These are phyloP conservation scores for Eristalinus aeneus DNA, from an alignment of 2,888 invertebrate genomes.

Conservation along the genomic window DNA sequence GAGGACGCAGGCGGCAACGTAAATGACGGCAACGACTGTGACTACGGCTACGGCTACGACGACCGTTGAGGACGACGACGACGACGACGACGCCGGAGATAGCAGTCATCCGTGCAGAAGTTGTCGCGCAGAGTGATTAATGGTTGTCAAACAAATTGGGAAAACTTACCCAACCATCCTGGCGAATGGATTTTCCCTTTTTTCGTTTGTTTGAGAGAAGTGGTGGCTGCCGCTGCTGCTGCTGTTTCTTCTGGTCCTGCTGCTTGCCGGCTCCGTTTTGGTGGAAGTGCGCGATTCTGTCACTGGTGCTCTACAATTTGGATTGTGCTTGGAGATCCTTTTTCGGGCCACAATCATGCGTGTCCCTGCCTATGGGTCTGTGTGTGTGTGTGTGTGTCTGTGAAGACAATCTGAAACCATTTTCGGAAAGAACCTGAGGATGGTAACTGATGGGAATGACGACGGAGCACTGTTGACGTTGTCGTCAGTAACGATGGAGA, in stretches of 20 bases:
- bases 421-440: conserved; percentile 51
- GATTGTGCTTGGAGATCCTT: conserved; percentile 38
- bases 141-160: conserved; percentile 78
- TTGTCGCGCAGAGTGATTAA: conserved; percentile 78
- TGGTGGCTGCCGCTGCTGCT: background rate
- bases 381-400: conserved; percentile 44
- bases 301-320: conserved; percentile 26
- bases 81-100: conserved; percentile 68
- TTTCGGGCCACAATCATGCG: conserved; percentile 27
- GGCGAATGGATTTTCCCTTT: conserved; percentile 70
- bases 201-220: conserved; percentile 39
- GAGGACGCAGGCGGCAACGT: conserved; percentile 56
- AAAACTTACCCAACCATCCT: conserved; percentile 71
- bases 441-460: conserved; percentile 54
- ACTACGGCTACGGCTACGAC: conserved; percentile 38
- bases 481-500: conserved; percentile 54
- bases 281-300: conserved; percentile 30
- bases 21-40: conserved; percentile 47
- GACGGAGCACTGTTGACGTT: conserved; percentile 2
- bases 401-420: conserved; percentile 56
- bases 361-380: background rate
- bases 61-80: conserved; percentile 38
- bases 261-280: conserved; percentile 37
- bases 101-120: conserved; percentile 77
- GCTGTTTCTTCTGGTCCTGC: conserved; percentile 16